These are phyloP conservation scores for Choristoneura fumiferana DNA, from an alignment of 1,140 invertebrate species.

Conservation along the genomic window DNA sequence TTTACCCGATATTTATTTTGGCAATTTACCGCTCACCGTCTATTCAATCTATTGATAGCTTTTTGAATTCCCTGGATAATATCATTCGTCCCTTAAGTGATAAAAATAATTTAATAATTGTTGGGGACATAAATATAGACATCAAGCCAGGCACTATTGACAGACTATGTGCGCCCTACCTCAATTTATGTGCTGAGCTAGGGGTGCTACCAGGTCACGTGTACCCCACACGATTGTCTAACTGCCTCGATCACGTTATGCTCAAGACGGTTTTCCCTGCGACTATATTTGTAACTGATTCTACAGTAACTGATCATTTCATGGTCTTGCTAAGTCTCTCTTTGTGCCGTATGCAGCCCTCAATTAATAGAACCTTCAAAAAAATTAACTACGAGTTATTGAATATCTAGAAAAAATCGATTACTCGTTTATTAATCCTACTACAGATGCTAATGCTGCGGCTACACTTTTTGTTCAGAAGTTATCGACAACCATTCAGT, in stretches of 20 bases:
- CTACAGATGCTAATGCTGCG: not conserved
- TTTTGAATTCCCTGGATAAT: conserved; percentile 3
- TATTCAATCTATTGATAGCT: conserved; percentile 18
- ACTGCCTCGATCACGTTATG: not conserved
- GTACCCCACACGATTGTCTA: not conserved
- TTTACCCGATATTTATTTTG: conserved; percentile 13
- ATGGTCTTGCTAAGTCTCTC: not conserved
- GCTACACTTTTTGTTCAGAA: not conserved
- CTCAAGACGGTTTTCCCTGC: not conserved
- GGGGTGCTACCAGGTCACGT: not conserved
- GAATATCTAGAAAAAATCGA: not conserved
- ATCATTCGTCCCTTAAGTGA: not conserved
- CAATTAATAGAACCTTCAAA: not conserved
- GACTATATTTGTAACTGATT: not conserved
- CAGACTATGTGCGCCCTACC: not conserved
- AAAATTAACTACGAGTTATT: not conserved
- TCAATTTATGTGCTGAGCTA: not conserved
- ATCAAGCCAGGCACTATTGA: not conserved
- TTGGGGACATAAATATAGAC: not conserved
- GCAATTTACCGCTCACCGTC: not conserved
- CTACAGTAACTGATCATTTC: not conserved
- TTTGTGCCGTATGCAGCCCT: not conserved
- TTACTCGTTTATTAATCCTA: not conserved
- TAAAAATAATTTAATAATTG: not conserved
- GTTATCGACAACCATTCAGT: not conserved